Evolutionary conservation across 2,113 vertebrate genomes (phyloP), one percentile per base, ranked within the genome.

Genomic region (Lates calcarifer): DNA sequence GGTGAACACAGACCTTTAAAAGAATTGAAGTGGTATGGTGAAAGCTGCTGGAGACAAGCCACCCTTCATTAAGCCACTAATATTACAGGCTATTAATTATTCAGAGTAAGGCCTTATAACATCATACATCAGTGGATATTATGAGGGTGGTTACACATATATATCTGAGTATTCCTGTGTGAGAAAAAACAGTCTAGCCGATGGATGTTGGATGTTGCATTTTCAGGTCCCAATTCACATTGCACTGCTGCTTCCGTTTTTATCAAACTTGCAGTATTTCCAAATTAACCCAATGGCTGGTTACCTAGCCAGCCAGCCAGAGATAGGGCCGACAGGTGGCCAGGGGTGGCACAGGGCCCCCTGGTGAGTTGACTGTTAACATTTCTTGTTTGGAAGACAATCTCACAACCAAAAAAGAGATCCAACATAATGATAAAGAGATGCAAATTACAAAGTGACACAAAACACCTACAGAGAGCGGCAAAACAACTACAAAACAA

Each of bases 81-180:
- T 83, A 86, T 77, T 77, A 76, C 49, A 66, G 55, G 28, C 33
- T 60, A 87, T 89, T 84, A 89, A 90, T 87, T 81, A 90, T 91
- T 91, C 69, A 89, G 58, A 73, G 41, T 45, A 11, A 68, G 74
- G 70, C n/a, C 66, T 84, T 56, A 79, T 74, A 79, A 83, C 81
- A 73, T 56, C 60, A 37, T 83, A 77, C 61, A 81, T 87, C 79
- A 88, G 18, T 29, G 45, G 47, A 56, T 68, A 62, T 70, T 65
- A 87, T 24, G 56, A 62, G 62, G 31, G 67, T 31, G 65, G 53
- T 69, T 79, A 62, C 77, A 62, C 53, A 67, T 67, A 53, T 67
- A 53, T 69, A 58, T 77, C 35, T 3, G 26, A 51, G 64, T 35
- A 49, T 28, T 84, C 72, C 58, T 62, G 39, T 2, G 58, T 62